These are phyloP conservation scores for Cynodonichthys magdalenae DNA, from an alignment of 2,797 vertebrate genomes.

Conservation along the genomic window DNA sequence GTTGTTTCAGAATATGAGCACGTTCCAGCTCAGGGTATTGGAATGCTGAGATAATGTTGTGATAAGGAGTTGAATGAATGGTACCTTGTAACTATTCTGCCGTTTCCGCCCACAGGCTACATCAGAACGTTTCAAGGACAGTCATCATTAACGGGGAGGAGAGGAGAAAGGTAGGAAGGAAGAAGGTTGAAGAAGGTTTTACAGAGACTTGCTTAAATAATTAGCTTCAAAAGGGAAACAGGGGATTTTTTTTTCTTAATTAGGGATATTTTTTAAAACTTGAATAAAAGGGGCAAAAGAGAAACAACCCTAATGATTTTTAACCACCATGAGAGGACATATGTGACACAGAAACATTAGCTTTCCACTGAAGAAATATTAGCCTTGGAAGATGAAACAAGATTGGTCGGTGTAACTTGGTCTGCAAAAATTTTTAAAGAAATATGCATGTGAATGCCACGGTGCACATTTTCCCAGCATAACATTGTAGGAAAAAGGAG, in stretches of 20 bases:
- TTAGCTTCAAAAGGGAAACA: slow-evolving; percentile 22
- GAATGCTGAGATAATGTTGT: slow-evolving; percentile 80
- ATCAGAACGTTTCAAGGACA: slow-evolving; percentile 56
- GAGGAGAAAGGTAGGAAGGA: slow-evolving; percentile 7
- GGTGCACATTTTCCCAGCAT: neutral
- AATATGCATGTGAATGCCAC: neutral
- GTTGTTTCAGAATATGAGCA: slow-evolving; percentile 71
- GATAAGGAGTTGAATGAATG: slow-evolving; percentile 70
- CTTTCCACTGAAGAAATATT: neutral
- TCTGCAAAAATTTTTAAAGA: neutral
- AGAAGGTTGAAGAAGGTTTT: slow-evolving; percentile 22
- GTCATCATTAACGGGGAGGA: slow-evolving; percentile 10
- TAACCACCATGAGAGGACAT: neutral
- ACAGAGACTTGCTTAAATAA: slow-evolving; percentile 16
- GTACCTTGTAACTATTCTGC: slow-evolving; percentile 46
- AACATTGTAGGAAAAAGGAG: neutral
- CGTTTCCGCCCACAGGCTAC: slow-evolving; percentile 33
- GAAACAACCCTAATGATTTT: neutral
- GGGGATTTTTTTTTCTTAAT: slow-evolving; percentile 1
- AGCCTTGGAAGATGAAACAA: neutral
- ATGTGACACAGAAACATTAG: neutral
- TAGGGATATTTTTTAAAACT: neutral
- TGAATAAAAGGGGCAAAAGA: neutral
- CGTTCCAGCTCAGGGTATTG: slow-evolving; percentile 78
- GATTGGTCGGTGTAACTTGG: neutral